phyloP scores from a whole-genome alignment of 2,113 vertebrate genomes.

The Cygnus atratus region DNA sequence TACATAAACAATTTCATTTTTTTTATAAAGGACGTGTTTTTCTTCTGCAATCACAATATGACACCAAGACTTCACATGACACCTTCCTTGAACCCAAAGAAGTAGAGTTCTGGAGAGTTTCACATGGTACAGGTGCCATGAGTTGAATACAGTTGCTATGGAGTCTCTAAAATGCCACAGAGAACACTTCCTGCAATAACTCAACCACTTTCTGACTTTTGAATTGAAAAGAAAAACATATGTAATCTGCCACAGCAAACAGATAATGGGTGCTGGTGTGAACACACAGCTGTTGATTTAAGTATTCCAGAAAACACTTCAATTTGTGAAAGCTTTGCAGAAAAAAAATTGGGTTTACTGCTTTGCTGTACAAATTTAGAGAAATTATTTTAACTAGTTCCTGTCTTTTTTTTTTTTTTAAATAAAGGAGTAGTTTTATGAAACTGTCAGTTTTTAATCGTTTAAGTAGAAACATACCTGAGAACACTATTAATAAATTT shows the following conservation, averaged over 20 bases:
- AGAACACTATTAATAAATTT: neutral
- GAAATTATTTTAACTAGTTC: neutral
- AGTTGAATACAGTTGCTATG: slow-evolving; percentile 22
- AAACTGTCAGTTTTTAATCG: neutral
- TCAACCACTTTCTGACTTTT: slow-evolving; percentile 10
- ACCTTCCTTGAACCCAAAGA: slow-evolving; percentile 17
- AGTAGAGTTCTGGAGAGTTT: neutral
- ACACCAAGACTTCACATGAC: neutral
- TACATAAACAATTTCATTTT: neutral
- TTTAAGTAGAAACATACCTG: neutral
- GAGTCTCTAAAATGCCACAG: slow-evolving; percentile 8
- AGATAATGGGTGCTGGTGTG: neutral
- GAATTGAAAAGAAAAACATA: slow-evolving; percentile 1
- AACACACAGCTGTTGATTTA: neutral
- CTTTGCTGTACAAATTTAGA: neutral
- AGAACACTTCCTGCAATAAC: neutral
- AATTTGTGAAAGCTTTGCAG: neutral
- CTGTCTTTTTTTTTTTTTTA: neutral
- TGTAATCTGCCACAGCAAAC: neutral
- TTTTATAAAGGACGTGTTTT: neutral
- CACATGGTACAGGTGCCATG: neutral
- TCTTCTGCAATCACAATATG: neutral
- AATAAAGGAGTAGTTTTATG: neutral
- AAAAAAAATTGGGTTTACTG: neutral
- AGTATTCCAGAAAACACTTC: neutral